Evolutionary conservation across 2,797 vertebrate species (phyloP).

Genomic region (Chelmon rostratus): DNA sequence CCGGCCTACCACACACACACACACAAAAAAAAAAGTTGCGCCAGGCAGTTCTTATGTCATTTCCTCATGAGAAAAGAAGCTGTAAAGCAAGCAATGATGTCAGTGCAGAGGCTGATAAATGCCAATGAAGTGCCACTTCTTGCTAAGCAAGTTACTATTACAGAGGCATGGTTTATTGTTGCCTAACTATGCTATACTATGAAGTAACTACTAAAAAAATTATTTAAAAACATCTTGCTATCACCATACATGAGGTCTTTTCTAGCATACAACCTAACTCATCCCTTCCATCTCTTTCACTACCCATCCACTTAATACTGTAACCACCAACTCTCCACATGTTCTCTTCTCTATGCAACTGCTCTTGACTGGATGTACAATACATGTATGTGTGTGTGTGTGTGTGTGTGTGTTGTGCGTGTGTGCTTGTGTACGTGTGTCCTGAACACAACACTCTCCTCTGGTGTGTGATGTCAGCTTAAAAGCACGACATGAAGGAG

Average conservation of each 20-base stretch:
- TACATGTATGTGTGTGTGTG: slow-evolving; percentile 25
- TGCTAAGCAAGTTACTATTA: slow-evolving; percentile 10
- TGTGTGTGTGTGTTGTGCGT: not conserved
- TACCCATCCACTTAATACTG: not conserved
- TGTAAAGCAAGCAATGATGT: slow-evolving; percentile 50
- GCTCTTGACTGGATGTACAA: slow-evolving; percentile 9
- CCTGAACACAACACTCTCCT: slow-evolving; percentile 69
- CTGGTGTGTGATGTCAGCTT: slow-evolving; percentile 86
- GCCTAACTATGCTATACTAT: no score
- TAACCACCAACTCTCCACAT: slow-evolving; percentile 5
- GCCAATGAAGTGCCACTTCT: slow-evolving; percentile 36
- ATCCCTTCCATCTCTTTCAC: slow-evolving; percentile 30
- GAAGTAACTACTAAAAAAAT: no score
- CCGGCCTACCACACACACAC: not conserved
- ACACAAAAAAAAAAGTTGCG: slow-evolving; percentile 20
- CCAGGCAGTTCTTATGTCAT: slow-evolving; percentile 43
- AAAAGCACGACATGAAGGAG: slow-evolving; percentile 85
- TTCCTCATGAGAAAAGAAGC: slow-evolving; percentile 45
- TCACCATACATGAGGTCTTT: not conserved
- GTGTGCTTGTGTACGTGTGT: slow-evolving; percentile 42
- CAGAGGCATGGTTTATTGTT: no score
- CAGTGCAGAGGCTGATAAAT: slow-evolving; percentile 33
- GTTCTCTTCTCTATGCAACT: not conserved
- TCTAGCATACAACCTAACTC: not conserved
- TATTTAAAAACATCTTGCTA: not conserved